Conservation (phyloP, 2,113 vertebrate genomes). For the Aix galericulata region DNA sequence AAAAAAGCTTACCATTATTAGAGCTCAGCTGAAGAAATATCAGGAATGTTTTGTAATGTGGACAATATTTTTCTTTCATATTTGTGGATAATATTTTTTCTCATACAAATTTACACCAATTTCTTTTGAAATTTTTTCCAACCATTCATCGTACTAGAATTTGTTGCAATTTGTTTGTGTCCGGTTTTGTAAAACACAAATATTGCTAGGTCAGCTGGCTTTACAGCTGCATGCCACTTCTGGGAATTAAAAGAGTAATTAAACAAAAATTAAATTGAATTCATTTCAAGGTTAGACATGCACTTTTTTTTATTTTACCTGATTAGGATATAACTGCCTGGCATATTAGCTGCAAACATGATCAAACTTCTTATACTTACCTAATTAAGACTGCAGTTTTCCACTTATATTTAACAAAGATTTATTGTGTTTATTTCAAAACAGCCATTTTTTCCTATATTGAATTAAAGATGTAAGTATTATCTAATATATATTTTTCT, state of each 20-base stretch:
- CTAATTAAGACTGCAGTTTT: constrained; percentile 12
- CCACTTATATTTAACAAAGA: neutral
- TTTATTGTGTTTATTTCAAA: neutral
- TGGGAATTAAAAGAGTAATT: constrained; percentile 16
- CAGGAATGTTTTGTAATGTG: neutral
- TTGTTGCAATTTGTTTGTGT: neutral
- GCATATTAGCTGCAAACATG: neutral
- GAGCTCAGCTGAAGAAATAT: neutral
- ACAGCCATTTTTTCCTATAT: neutral
- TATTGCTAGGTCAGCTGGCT: neutral
- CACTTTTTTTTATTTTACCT: neutral
- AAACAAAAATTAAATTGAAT: neutral
- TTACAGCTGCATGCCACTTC: neutral
- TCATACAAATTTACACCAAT: neutral
- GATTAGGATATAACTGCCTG: neutral
- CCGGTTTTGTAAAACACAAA: neutral
- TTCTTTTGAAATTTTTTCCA: neutral
- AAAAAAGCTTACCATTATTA: neutral
- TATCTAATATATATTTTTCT: neutral
- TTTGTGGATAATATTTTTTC: neutral
- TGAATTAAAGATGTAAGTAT: neutral
- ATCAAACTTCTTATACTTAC: neutral
- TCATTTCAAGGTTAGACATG: neutral
- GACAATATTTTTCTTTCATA: neutral
- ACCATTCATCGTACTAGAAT: neutral